Evolutionary conservation across 2,888 invertebrate species (phyloP).

Genomic region (Exocentrus adspersus): DNA sequence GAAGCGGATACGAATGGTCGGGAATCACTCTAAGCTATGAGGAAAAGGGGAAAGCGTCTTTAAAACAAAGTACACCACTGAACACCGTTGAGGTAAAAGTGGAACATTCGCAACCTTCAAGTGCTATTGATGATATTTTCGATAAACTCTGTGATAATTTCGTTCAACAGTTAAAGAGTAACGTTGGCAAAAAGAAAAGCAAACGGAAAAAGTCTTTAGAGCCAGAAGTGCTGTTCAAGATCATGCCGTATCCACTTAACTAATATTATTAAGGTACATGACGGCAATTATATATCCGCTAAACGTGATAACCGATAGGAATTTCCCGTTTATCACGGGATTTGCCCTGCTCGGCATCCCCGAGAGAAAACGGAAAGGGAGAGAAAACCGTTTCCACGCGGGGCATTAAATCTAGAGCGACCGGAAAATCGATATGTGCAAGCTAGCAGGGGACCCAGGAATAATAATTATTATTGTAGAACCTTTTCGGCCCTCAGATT

Average conservation of each 20-base stretch:
- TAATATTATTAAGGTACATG: conserved; percentile 17
- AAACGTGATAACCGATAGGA: conserved; percentile 21
- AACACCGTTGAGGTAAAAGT: conserved; percentile 44
- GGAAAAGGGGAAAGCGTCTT: conserved; percentile 68
- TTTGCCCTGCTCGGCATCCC: conserved; percentile 11
- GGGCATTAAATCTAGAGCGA: conserved; percentile 25
- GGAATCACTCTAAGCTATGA: conserved; percentile 75
- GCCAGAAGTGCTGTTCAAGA: conserved; percentile 53
- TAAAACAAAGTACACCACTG: conserved; percentile 68
- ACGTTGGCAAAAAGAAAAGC: conserved; percentile 67
- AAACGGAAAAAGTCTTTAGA: conserved; percentile 64
- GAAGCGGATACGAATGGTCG: conserved; percentile 73
- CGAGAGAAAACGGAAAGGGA: conserved; percentile 24
- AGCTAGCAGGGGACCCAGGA: conserved; percentile 15
- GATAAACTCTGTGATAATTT: conserved; percentile 80
- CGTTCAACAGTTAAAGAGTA: conserved; percentile 76
- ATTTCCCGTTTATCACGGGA: conserved; percentile 15
- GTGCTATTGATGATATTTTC: conserved; percentile 68
- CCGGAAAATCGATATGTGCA: conserved; percentile 29
- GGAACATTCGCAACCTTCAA: conserved; percentile 48
- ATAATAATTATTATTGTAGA: neutral
- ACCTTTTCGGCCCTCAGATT: conserved; percentile 10
- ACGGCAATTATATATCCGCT: conserved; percentile 7
- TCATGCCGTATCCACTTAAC: no score
- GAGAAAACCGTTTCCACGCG: conserved; percentile 30